These are phyloP conservation scores for Zenarchopterus dispar DNA, from an alignment of 2,797 vertebrate genomes.

Conservation along the genomic window DNA sequence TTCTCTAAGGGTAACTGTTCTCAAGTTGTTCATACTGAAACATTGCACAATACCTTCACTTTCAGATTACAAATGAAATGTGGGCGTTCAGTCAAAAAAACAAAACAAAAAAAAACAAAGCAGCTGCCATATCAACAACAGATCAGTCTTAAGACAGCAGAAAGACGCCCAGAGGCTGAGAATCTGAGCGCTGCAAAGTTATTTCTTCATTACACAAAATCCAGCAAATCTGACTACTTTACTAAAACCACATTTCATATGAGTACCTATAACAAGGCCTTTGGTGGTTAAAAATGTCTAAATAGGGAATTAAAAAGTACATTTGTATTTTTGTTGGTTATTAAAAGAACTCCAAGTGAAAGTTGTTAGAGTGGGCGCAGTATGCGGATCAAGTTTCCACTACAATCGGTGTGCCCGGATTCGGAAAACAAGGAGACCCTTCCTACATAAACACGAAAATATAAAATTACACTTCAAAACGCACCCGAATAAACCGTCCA, in stretches of 20 bases:
- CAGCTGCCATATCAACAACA: background rate
- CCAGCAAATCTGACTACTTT: background rate
- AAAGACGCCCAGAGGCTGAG: background rate
- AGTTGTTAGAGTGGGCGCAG: constrained; percentile 81
- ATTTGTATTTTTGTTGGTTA: background rate
- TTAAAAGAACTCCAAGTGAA: constrained; percentile 36
- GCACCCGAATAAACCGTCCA: no score
- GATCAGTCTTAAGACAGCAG: constrained; percentile 4
- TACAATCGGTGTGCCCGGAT: constrained; percentile 9
- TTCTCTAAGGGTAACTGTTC: no score
- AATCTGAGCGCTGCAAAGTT: constrained; percentile 17
- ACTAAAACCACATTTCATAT: no score
- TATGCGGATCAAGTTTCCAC: constrained; percentile 61
- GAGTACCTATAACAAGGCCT: no score
- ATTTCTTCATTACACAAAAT: constrained; percentile 18
- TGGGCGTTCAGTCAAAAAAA: no score
- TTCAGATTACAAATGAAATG: no score
- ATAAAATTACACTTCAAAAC: no score
- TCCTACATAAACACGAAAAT: no score
- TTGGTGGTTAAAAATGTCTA: no score
- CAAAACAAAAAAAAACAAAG: no score
- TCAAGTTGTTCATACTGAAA: no score
- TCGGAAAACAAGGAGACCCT: background rate
- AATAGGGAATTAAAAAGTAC: background rate
- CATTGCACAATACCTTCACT: no score